Percentiles rank a stretch among this genome's conserved stretches.
phyloP scores from a whole-genome alignment of 2,797 vertebrate genomes.

The Telmatherina bonti region DNA sequence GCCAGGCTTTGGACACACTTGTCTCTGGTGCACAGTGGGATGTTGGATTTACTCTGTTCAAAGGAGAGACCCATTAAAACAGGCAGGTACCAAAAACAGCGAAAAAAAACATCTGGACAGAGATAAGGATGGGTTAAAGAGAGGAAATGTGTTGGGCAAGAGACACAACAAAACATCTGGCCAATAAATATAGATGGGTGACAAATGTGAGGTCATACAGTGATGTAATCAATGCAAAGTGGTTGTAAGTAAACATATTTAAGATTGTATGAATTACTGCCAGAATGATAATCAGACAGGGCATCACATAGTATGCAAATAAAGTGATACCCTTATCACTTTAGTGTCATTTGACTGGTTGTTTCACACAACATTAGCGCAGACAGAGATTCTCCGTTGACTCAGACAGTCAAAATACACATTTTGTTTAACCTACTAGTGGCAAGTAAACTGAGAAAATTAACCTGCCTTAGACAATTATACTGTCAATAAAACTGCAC shows the following conservation, averaged over 20 bases:
- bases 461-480: background rate
- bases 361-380: background rate
- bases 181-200: slow-evolving; percentile 6
- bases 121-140: background rate
- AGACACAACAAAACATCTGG: background rate
- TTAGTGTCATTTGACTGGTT: background rate
- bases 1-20: slow-evolving; percentile 85
- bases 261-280: background rate
- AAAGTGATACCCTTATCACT: background rate
- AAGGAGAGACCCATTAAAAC: background rate
- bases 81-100: slow-evolving; percentile 3
- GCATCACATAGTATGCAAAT: background rate
- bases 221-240: background rate
- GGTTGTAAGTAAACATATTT: background rate
- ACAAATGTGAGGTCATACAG: background rate
- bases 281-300: background rate
- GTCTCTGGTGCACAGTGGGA: slow-evolving; percentile 86
- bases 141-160: background rate
- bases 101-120: background rate
- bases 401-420: background rate
- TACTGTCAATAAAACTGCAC: background rate
- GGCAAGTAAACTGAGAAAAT: background rate
- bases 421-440: background rate
- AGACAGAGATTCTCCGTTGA: background rate
- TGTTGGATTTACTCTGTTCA: slow-evolving; percentile 86